A percentile compares a stretch with the other conserved stretches of the same genome.
Conservation (phyloP, 2,888 invertebrate genomes). For the Drosophila robusta region DNA sequence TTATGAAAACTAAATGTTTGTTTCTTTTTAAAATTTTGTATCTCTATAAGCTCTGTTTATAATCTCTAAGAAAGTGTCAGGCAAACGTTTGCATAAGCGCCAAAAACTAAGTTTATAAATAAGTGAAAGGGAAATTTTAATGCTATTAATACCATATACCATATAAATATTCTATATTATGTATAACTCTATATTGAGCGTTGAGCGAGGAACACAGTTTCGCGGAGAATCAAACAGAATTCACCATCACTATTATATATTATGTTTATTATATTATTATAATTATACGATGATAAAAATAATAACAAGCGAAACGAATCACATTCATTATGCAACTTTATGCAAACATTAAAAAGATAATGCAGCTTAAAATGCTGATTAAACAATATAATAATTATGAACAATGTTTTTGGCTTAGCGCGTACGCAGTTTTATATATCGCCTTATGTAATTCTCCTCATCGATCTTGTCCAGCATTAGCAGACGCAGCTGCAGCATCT, state of each 20-base stretch:
- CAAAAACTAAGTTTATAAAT: conserved; percentile 48
- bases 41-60: conserved; percentile 12
- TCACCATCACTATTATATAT: conserved; percentile 68
- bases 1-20: conserved; percentile 1
- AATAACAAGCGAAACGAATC: conserved; percentile 58
- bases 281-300: conserved; percentile 54
- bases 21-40: conserved; percentile 8
- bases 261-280: conserved; percentile 71
- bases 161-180: conserved; percentile 56
- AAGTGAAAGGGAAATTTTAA: conserved; percentile 38
- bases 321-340: conserved; percentile 55
- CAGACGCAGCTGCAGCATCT: conserved; percentile 28
- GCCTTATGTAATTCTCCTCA: conserved; percentile 30
- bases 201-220: conserved; percentile 18
- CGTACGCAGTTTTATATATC: conserved; percentile 44
- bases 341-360: conserved; percentile 37
- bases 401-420: conserved; percentile 6
- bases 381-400: conserved; percentile 28
- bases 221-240: conserved; percentile 32
- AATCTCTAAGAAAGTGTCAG: conserved; percentile 18
- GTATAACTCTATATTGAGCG: conserved; percentile 46
- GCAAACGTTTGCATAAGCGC: conserved; percentile 20
- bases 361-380: conserved; percentile 22
- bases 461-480: conserved; percentile 36
- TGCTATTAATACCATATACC: conserved; percentile 50